phyloP scores from a whole-genome alignment of 2,888 invertebrate genomes.

The Drosophila fulvimacula region DNA sequence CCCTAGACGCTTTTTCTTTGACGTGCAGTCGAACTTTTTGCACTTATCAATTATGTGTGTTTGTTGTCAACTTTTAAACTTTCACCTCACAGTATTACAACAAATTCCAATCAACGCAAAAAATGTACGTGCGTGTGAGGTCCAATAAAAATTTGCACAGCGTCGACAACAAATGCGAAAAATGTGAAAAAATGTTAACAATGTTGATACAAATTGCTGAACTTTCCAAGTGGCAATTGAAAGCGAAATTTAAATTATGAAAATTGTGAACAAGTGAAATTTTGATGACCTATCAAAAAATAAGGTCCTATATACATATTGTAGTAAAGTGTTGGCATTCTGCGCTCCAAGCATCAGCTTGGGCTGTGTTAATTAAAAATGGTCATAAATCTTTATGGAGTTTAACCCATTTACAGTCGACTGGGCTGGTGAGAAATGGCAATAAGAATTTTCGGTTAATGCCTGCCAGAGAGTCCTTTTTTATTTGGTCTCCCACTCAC shows the following conservation, averaged over 20 bases:
- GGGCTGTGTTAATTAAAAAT: constrained; percentile 72
- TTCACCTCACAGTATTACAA: constrained; percentile 31
- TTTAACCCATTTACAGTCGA: constrained; percentile 76
- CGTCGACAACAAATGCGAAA: constrained; percentile 10
- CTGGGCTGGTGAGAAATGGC: constrained; percentile 65
- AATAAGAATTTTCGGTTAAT: constrained; percentile 56
- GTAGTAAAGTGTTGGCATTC: constrained; percentile 22
- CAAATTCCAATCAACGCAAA: constrained; percentile 48
- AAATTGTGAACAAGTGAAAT: constrained; percentile 27
- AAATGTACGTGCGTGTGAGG: constrained; percentile 12
- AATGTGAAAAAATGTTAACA: constrained; percentile 19
- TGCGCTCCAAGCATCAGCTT: constrained; percentile 12
- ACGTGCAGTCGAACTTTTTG: constrained; percentile 33
- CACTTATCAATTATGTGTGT: constrained; percentile 51
- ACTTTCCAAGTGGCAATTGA: constrained; percentile 23
- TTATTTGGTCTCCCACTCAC: constrained; percentile 16
- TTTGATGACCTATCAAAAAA: constrained; percentile 46
- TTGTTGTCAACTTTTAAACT: constrained; percentile 45
- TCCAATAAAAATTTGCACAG: constrained; percentile 48
- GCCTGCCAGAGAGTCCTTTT: constrained; percentile 24
- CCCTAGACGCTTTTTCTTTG: neutral
- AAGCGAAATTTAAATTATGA: constrained; percentile 18
- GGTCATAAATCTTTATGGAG: constrained; percentile 71
- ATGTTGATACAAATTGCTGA: constrained; percentile 29
- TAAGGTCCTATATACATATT: constrained; percentile 1